Conservation (phyloP, 1,140 invertebrate genomes). For the Bursaphelenchus mucronatus region DNA sequence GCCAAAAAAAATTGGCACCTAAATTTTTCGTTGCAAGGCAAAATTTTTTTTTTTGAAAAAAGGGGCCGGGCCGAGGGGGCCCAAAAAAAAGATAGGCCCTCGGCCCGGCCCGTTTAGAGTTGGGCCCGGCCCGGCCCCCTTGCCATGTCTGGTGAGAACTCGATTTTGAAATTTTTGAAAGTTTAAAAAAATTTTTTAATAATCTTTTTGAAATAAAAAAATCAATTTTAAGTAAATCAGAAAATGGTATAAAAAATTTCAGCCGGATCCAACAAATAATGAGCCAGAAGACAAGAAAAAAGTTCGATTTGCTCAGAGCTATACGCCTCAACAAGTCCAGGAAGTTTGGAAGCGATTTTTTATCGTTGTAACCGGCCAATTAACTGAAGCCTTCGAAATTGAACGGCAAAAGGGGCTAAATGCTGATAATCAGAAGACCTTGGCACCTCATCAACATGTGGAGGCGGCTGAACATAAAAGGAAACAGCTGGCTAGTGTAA, state of each 20-base stretch:
- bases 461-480: constrained; percentile 35
- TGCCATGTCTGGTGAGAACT: constrained; percentile 13
- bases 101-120: no score
- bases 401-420: constrained; percentile 40
- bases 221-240: no score
- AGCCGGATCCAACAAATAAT: constrained; percentile 21
- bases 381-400: constrained; percentile 39
- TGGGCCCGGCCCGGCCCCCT: no score
- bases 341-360: constrained; percentile 39
- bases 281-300: constrained; percentile 39
- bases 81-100: no score
- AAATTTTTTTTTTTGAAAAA: no score
- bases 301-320: constrained; percentile 39
- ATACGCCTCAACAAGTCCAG: constrained; percentile 24
- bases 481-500: constrained; percentile 32
- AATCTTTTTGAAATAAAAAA: no score
- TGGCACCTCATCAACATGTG: constrained; percentile 36
- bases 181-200: neutral
- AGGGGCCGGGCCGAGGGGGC: no score
- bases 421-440: constrained; percentile 32
- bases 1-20: no score
- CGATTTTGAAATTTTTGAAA: constrained; percentile 7
- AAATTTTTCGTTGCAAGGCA: no score
- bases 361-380: constrained; percentile 27
- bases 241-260: neutral